Evolutionary conservation across 1,140 invertebrate genomes (phyloP).

Genomic region (Drosophila orena): DNA sequence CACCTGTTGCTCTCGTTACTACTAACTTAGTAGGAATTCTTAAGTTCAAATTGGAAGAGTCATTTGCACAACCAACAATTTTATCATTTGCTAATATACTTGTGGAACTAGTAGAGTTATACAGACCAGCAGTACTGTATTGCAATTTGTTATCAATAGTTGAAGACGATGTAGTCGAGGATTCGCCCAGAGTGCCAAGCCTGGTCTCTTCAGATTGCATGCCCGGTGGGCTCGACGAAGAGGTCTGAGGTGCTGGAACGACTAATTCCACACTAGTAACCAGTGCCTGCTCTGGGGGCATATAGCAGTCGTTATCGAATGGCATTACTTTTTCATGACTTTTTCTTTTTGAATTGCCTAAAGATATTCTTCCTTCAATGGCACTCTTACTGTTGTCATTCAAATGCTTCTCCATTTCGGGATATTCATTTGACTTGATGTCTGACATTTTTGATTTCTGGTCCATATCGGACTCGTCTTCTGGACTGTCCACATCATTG

Average conservation of each 20-base stretch:
- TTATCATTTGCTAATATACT: slow-evolving; percentile 44
- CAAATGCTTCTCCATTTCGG: slow-evolving; percentile 7
- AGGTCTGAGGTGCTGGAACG: slow-evolving; percentile 43
- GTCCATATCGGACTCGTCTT: not conserved
- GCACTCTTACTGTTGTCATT: not conserved
- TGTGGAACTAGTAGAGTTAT: slow-evolving; percentile 19
- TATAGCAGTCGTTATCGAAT: slow-evolving; percentile 35
- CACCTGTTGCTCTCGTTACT: slow-evolving; percentile 62
- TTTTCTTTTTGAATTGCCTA: slow-evolving; percentile 3
- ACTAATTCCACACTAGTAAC: slow-evolving; percentile 69
- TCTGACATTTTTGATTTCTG: slow-evolving; percentile 1
- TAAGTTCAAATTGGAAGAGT: slow-evolving; percentile 68
- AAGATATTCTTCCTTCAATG: not conserved
- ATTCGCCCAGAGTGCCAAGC: not conserved
- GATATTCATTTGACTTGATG: slow-evolving; percentile 5
- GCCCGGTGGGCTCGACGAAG: not conserved
- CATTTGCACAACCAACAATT: slow-evolving; percentile 76
- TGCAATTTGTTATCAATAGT: slow-evolving; percentile 19
- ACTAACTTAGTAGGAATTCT: slow-evolving; percentile 72
- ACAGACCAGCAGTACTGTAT: slow-evolving; percentile 28
- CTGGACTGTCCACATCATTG: slow-evolving; percentile 1
- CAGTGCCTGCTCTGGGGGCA: slow-evolving; percentile 69
- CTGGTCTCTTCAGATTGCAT: not conserved
- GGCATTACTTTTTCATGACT: slow-evolving; percentile 6
- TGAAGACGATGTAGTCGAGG: slow-evolving; percentile 5